Evolutionary conservation across 1,140 invertebrate species (phyloP), one percentile per base, ranked within the genome.

Genomic region (Octopus sinensis): DNA sequence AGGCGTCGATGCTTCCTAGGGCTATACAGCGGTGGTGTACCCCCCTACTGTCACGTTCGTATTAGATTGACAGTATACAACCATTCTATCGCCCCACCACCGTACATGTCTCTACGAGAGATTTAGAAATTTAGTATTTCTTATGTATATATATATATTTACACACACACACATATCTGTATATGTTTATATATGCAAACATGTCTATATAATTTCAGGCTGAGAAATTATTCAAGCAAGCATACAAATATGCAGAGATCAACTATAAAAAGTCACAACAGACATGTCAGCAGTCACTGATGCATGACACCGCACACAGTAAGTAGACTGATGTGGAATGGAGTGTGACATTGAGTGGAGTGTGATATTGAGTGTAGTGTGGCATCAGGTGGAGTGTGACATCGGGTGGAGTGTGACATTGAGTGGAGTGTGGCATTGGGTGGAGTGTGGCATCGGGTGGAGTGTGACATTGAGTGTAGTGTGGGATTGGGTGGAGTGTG

Each of bases 221-320:
- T 6, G 96, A 97, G 90, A 95, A 95, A 88, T 94, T 96, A 84
- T 92, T 97, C 52, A 96, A 96, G 88, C 95, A 95, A 86, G 96
- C 96, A 0, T 91, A 97, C 4, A 97, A 96, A 91, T 94, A 94
- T 68, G 96, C 96, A 5, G 97, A 98, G 91, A 92, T 92, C 13
- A 96, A 95, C 91, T 97, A 96, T 85, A 94, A 94, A 89, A 95
- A 94, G 88, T 94, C 95, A 75, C 95, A 97, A 90, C 93, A 94
- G 83, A 92, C 93, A 3, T 95, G 94, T 83, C 94, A 96, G 87
- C 94, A 95, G 86, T 95, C 94, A n/a, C 88, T 93, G 12, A 89
- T 93, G 78, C 93, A 94, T 85, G 96, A 98, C 89, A 93, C 94
- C 0, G 92, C 94, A 85, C 95, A 97, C 88, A 93, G 96, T 93